Base-by-base conservation (phyloP, 2,113 vertebrate genomes). In the Cephalopterus ornatus region DNA sequence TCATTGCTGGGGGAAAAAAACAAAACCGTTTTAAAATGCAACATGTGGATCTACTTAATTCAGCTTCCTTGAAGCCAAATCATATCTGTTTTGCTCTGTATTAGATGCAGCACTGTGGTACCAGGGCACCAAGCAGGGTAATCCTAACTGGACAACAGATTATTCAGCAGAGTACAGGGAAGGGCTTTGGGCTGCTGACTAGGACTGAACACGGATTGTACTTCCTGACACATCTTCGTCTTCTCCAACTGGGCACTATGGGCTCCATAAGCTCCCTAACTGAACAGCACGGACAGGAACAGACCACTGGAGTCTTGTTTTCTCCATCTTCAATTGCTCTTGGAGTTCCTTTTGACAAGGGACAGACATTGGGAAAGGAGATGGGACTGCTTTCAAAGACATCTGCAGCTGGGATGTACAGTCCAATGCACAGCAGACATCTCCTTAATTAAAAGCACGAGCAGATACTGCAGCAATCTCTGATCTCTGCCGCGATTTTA, bases 1-100 rank as follows among this genome's bases (percentile, higher is more conserved):
- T 99, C 99, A 99, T 99, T 8, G 99, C 99, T 99, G 98, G 59
- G 85, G 85, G 49, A 89, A 19, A 92, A 84, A 79, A n/a, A 27
- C 63, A 49, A 94, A 84, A 79, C 52, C 20, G 4, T 24, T 66
- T 91, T 93, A 76, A 88, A 88, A 93, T 74, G 79, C 37, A 47
- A 11, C 82, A 71, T 33, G 73, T 50, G 62, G 68, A 50, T 85
- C 46, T 55, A 12, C 41, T 81, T 28, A 85, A 56, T n/a, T 41
- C 74, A 81, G 59, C 24, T 41, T 44, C 55, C 56, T 47, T 33
- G 33, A 84, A 78, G 72, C 9, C 62, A 75, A 77, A 52, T 26
- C 24, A 15, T 4, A 0, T 71, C 8, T 71, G 35, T 15, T 75
- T 72, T 56, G 33, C 61, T 94, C 56, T 68, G 26, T 33, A 35